Base-by-base conservation (phyloP, 2,113 vertebrate genomes). In the Nothobranchius furzeri region DNA sequence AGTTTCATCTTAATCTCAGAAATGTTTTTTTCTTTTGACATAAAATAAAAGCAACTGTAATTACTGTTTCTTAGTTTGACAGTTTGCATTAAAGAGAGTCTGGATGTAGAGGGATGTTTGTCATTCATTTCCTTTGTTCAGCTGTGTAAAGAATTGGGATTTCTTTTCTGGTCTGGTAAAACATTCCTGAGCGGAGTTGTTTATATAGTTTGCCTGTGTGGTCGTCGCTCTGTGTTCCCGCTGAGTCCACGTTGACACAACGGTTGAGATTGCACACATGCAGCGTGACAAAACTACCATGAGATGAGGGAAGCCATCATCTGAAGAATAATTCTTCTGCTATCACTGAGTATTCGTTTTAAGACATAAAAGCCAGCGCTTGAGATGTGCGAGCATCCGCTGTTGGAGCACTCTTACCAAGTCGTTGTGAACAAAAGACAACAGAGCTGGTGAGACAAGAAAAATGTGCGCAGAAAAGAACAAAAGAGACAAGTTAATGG, bases 61-160 rank as follows among this genome's bases (percentile, higher is more conserved):
- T 37, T 50, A 50, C 24, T 57, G 42, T 36, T 37, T 64, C 63
- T 60, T 64, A 50, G 36, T 46, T 64, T 67, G 55, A 51, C 50
- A 52, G 37, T 6, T 2, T 64, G 57, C 60, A 76, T 77, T 53
- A 76, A 30, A 84, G 53, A 49, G 58, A 70, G 52, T 52, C 9
- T 70, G 48, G 45, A 9, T 61, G 43, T 20, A 52, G 40, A 70
- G 37, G 69, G 62, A 47, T 66, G 60, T 75, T 76, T 70, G 70
- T 71, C 64, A 70, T 75, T 77, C 42, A 2, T 58, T 75, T 79
- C 42, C 81, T 86, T 88, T 86, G 84, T 68, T 88, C 82, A 85
- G 82, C 73, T 79, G 79, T 76, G 79, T 67, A 63, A 65, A 83
- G 72, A 74, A 74, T 81, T 74, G 24, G 10, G 51, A 4, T 24